phyloP scores from a whole-genome alignment of 2,113 vertebrate genomes.

The Apodemus sylvaticus region DNA sequence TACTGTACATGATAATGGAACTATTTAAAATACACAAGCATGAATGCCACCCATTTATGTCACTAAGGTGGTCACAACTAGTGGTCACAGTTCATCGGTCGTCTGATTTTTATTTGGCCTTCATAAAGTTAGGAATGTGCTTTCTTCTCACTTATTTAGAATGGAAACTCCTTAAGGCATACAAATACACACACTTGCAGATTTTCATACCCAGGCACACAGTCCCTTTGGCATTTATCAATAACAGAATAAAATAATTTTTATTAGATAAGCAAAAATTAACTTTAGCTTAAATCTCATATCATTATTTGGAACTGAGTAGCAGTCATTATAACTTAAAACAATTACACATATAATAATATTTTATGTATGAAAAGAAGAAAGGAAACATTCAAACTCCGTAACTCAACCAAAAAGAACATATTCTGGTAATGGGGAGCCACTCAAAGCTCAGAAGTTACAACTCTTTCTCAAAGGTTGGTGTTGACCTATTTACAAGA shows the following conservation, averaged over 20 bases:
- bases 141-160: constrained; percentile 41
- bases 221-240: background rate
- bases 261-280: constrained; percentile 13
- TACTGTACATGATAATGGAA: background rate
- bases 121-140: background rate
- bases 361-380: constrained; percentile 18
- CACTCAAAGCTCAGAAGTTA: constrained; percentile 45
- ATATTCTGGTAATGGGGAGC: constrained; percentile 33
- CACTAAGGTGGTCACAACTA: background rate
- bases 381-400: background rate
- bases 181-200: rapidly evolving
- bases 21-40: background rate
- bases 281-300: constrained; percentile 42
- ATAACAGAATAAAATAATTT: background rate
- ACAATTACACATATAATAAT: background rate
- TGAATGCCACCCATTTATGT: background rate
- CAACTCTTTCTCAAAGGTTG: constrained; percentile 42
- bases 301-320: constrained; percentile 18
- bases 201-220: background rate
- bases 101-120: constrained; percentile 10
- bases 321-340: constrained; percentile 38
- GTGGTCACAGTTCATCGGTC: background rate
- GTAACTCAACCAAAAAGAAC: constrained; percentile 33
- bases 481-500: constrained; percentile 36
- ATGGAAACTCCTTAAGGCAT: background rate